These are phyloP conservation scores for Porites lutea DNA, from an alignment of 64 coral and sea anemone species.

Conservation along the genomic window DNA sequence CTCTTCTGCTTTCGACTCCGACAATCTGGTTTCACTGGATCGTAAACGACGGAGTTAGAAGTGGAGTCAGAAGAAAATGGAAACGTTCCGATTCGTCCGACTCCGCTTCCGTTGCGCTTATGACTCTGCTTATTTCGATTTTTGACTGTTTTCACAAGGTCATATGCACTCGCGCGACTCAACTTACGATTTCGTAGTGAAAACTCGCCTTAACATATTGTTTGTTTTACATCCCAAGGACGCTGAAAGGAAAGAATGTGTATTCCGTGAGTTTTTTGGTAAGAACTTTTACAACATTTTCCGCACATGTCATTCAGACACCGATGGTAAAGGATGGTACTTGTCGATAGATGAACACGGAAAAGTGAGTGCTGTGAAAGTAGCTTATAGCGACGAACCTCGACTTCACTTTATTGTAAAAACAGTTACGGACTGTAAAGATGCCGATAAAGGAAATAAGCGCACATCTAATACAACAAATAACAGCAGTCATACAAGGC, in stretches of 20 bases:
- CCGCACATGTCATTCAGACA: conserved; percentile 87
- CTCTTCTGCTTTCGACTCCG: too few relatives aligned
- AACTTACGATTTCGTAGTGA: too few relatives aligned
- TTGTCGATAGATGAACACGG: conserved; percentile 80
- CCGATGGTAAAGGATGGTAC: conserved; percentile 81
- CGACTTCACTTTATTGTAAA: conserved; percentile 90
- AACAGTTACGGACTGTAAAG: conserved; percentile 36
- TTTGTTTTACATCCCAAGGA: conserved; percentile 35
- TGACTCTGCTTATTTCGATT: too few relatives aligned
- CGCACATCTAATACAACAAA: not conserved
- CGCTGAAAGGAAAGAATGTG: conserved; percentile 89
- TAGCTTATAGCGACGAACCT: conserved; percentile 82
- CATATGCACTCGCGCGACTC: too few relatives aligned
- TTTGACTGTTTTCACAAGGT: too few relatives aligned
- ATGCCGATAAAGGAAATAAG: not conserved
- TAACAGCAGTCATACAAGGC: not conserved
- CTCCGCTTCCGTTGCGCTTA: too few relatives aligned
- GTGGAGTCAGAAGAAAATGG: too few relatives aligned
- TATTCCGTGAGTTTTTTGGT: conserved; percentile 88
- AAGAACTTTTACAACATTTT: conserved; percentile 92
- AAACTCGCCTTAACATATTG: not conserved
- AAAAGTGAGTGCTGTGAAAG: conserved; percentile 61
- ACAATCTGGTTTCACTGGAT: too few relatives aligned
- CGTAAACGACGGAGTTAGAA: too few relatives aligned
- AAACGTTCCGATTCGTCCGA: too few relatives aligned